phyloP scores from a whole-genome alignment of 2,797 vertebrate species.

The Odontamblyopus rebecca region DNA sequence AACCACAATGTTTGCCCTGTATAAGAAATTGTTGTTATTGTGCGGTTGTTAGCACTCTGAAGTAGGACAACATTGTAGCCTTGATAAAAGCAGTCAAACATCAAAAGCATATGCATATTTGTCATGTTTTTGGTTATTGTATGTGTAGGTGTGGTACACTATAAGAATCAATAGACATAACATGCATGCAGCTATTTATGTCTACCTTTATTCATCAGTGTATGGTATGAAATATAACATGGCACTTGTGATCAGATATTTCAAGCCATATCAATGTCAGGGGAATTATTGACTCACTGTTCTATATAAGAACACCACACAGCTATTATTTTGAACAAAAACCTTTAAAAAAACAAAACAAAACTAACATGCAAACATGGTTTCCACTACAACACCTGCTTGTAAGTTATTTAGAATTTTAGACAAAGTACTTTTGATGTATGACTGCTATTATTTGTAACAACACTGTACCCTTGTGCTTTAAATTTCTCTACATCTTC shows the following conservation, averaged over 20 bases:
- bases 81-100: slow-evolving; percentile 4
- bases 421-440: slow-evolving; percentile 3
- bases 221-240: too few relatives aligned
- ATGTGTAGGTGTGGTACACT: too few relatives aligned
- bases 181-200: background rate
- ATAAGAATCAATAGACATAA: too few relatives aligned
- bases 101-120: background rate
- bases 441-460: background rate
- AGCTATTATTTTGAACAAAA: background rate
- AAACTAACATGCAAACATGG: background rate
- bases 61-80: background rate
- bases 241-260: too few relatives aligned
- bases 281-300: too few relatives aligned
- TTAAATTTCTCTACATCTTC: slow-evolving; percentile 92
- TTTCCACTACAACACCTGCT: background rate
- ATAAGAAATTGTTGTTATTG: background rate
- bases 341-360: too few relatives aligned
- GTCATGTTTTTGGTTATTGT: too few relatives aligned
- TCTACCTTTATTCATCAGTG: background rate
- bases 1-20: slow-evolving; percentile 90
- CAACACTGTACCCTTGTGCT: slow-evolving; percentile 77
- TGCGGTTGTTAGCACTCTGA: background rate
- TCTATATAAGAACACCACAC: too few relatives aligned
- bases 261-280: too few relatives aligned
- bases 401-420: background rate